Conservation (phyloP, 2,888 invertebrate genomes). For the Calliopum simillimum region DNA sequence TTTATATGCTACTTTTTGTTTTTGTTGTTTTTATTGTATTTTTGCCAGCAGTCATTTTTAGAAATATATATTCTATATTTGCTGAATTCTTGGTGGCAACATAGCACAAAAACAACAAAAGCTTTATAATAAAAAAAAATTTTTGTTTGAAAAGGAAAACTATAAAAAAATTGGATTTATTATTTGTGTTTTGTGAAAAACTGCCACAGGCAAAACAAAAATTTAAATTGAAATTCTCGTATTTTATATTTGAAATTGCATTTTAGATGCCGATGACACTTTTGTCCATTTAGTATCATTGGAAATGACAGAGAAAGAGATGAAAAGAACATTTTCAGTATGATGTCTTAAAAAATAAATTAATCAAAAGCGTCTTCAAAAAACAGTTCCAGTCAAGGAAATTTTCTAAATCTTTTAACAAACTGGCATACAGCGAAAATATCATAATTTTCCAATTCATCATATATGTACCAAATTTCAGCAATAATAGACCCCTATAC, state of each 20-base stretch:
- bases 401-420: no score
- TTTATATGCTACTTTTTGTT: constrained; percentile 17
- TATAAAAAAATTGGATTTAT: constrained; percentile 20
- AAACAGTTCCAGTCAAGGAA: no score
- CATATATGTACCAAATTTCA: no score
- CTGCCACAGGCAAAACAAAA: constrained; percentile 19
- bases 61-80: no score
- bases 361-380: no score
- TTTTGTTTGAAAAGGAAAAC: constrained; percentile 17
- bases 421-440: no score
- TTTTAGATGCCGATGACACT: neutral
- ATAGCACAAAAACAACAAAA: constrained; percentile 34
- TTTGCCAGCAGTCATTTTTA: constrained; percentile 24
- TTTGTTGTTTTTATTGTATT: constrained; percentile 25
- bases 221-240: constrained; percentile 27
- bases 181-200: constrained; percentile 14
- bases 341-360: neutral
- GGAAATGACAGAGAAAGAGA: neutral
- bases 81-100: constrained; percentile 50
- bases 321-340: neutral
- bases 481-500: no score
- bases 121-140: neutral
- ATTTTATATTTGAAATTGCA: constrained; percentile 24
- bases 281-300: neutral
- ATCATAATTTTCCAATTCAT: no score